Conservation (phyloP, 2,797 vertebrate genomes). For the Hydrocynus forskahlii region DNA sequence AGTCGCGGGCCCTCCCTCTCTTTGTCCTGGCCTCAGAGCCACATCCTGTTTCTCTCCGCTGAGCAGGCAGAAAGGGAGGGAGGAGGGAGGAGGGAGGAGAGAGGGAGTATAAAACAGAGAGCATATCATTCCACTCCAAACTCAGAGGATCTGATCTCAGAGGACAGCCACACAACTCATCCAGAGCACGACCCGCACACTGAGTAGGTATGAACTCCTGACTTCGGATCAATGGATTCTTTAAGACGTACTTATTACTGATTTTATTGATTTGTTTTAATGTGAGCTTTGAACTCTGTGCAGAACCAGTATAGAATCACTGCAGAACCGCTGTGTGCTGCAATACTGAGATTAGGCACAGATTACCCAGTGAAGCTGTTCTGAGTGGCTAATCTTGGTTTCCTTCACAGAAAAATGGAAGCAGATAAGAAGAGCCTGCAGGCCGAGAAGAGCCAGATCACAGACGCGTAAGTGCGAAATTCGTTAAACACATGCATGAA, state of each 20-base stretch:
- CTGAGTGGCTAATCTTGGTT: slow-evolving; percentile 8
- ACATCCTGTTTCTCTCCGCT: slow-evolving; percentile 71
- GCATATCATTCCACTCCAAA: slow-evolving; percentile 7
- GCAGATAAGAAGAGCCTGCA: slow-evolving; percentile 55
- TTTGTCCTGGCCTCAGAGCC: slow-evolving; percentile 26
- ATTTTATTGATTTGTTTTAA: neutral
- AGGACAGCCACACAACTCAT: neutral
- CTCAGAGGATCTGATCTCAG: neutral
- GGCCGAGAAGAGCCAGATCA: slow-evolving; percentile 49
- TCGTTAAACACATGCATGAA: neutral
- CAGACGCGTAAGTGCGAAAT: slow-evolving; percentile 64
- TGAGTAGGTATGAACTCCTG: neutral
- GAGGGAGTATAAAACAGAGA: slow-evolving; percentile 34
- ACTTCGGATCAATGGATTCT: neutral
- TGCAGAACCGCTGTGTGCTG: neutral
- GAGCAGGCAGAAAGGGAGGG: slow-evolving; percentile 6
- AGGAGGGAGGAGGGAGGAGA: neutral
- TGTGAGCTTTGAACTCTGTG: too few species aligned
- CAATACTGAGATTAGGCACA: neutral
- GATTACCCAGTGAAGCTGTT: neutral
- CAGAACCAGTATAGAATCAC: too few species aligned
- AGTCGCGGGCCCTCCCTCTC: slow-evolving; percentile 47
- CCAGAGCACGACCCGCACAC: neutral
- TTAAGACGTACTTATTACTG: neutral
- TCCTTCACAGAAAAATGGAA: slow-evolving; percentile 64